Percentiles rank a stretch among this genome's conserved stretches.
phyloP scores from a whole-genome alignment of 2,888 invertebrate genomes.

The Papilio demoleus region DNA sequence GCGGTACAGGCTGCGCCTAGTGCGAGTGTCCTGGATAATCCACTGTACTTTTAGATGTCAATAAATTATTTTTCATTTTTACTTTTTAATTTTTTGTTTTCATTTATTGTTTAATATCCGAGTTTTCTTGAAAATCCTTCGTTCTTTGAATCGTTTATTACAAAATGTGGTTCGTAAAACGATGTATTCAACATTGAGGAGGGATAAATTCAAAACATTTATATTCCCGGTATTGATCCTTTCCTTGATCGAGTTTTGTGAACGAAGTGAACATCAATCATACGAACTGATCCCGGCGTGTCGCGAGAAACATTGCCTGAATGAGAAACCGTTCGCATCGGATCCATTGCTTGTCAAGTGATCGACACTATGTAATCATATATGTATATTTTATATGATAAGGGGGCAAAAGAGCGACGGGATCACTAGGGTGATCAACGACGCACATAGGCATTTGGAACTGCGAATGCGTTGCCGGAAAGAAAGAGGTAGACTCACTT shows the following conservation, averaged over 20 bases:
- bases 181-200: constrained; percentile 21
- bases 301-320: constrained; percentile 22
- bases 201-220: constrained; percentile 35
- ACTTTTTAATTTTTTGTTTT: too few species aligned
- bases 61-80: too few species aligned
- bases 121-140: neutral
- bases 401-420: too few species aligned
- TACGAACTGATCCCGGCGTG: constrained; percentile 53
- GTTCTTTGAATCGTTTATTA: constrained; percentile 2
- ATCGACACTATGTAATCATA: constrained; percentile 3
- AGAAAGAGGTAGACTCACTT: too few species aligned
- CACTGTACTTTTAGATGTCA: too few species aligned
- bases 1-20: too few species aligned
- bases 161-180: constrained; percentile 13
- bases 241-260: constrained; percentile 24
- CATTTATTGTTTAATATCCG: neutral
- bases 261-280: constrained; percentile 73
- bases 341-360: constrained; percentile 10
- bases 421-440: too few species aligned
- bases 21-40: too few species aligned
- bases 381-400: neutral
- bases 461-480: too few species aligned
- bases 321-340: constrained; percentile 10
- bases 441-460: too few species aligned
- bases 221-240: constrained; percentile 26